These are phyloP conservation scores for Dryobota labecula DNA, from an alignment of 2,888 invertebrate genomes.

Conservation along the genomic window DNA sequence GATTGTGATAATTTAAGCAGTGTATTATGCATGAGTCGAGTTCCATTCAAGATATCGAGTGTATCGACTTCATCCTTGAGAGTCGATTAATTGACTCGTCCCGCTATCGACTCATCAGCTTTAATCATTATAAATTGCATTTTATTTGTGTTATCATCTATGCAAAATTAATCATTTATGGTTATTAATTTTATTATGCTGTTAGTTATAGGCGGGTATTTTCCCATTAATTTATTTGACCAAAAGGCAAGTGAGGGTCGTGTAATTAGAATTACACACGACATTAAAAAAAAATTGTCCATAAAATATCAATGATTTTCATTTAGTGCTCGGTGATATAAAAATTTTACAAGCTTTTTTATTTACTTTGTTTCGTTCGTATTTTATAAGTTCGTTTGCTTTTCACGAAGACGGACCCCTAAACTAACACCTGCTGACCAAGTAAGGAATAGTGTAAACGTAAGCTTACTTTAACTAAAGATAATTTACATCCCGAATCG, in stretches of 20 bases:
- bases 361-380: neutral
- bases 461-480: neutral
- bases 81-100: constrained; percentile 32
- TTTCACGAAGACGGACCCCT: neutral
- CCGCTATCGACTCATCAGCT: constrained; percentile 31
- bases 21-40: constrained; percentile 29
- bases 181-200: constrained; percentile 15
- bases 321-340: neutral
- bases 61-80: constrained; percentile 22
- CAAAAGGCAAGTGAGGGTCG: neutral
- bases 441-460: constrained; percentile 14
- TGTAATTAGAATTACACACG: neutral
- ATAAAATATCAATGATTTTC: neutral
- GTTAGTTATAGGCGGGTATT: neutral
- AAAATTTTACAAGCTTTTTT: neutral
- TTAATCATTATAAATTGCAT: constrained; percentile 36
- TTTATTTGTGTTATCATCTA: constrained; percentile 17
- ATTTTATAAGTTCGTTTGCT: neutral
- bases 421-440: constrained; percentile 28
- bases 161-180: constrained; percentile 14
- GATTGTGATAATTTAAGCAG: constrained; percentile 34
- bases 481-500: constrained; percentile 16
- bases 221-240: constrained; percentile 16
- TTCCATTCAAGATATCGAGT: constrained; percentile 36
- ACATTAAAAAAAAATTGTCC: neutral